Evolutionary conservation across 2,797 vertebrate genomes (phyloP).

Genomic region (Ibycter americanus): DNA sequence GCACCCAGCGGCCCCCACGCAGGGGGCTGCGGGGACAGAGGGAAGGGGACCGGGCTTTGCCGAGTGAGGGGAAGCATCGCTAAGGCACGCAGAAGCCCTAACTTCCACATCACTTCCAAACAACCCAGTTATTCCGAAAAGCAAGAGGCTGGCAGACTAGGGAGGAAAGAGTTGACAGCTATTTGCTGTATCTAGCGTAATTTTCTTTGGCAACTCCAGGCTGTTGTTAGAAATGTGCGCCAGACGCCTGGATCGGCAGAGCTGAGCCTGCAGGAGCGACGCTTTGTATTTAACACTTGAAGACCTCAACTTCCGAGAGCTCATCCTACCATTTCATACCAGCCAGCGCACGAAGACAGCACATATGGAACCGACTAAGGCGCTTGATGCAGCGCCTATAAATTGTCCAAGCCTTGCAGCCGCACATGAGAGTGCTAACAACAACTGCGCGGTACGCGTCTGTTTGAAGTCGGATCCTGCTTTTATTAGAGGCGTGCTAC

Average conservation of each 20-base stretch:
- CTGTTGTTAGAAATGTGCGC: background rate
- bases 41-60: background rate
- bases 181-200: background rate
- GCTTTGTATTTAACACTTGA: constrained; percentile 41
- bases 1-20: rapidly evolving
- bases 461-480: background rate
- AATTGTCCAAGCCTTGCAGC: background rate
- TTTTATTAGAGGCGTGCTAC: background rate
- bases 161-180: constrained; percentile 48
- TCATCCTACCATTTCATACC: background rate
- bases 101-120: rapidly evolving
- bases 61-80: rapidly evolving
- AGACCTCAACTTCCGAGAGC: background rate
- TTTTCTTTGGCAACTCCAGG: constrained; percentile 27
- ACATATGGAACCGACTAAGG: background rate
- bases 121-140: rapidly evolving
- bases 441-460: background rate
- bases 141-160: background rate
- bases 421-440: background rate
- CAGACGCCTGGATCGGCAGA: background rate
- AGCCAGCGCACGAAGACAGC: background rate
- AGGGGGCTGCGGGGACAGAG: background rate
- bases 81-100: background rate
- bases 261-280: background rate
- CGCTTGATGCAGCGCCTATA: background rate